phyloP scores from a whole-genome alignment of 2,888 invertebrate genomes.

The Griposia aprilina region DNA sequence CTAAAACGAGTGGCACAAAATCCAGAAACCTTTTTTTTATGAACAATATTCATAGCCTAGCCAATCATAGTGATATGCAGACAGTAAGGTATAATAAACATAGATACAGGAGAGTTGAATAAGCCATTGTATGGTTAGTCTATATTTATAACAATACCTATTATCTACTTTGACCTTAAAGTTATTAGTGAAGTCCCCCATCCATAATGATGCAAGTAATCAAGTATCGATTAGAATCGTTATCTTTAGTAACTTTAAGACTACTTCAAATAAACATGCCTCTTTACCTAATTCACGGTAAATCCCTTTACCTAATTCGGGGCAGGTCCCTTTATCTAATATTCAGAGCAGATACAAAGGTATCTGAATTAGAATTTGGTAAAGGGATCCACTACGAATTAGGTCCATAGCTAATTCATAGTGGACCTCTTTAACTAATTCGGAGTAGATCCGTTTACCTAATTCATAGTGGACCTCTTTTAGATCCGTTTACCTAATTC shows the following conservation, averaged over 20 bases:
- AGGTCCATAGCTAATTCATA: background rate
- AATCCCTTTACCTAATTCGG: background rate
- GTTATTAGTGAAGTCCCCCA: background rate
- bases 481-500: background rate
- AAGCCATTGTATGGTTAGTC: constrained; percentile 28
- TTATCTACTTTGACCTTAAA: constrained; percentile 41
- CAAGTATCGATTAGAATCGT: background rate
- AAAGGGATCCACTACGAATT: too few relatives aligned
- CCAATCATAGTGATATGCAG: background rate
- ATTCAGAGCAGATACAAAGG: background rate
- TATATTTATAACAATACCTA: constrained; percentile 33
- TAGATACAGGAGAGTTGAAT: constrained; percentile 4
- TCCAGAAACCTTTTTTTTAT: background rate
- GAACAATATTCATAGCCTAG: background rate
- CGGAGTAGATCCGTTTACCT: background rate
- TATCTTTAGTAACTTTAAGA: background rate
- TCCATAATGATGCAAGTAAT: constrained; percentile 1
- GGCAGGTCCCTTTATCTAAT: background rate
- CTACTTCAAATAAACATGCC: background rate
- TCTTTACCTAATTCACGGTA: background rate
- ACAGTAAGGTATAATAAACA: background rate
- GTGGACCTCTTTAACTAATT: background rate
- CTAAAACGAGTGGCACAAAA: too few relatives aligned
- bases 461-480: background rate
- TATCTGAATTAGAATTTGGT: too few relatives aligned